Conservation (phyloP, 2,113 vertebrate genomes). For the Perognathus longimembris region DNA sequence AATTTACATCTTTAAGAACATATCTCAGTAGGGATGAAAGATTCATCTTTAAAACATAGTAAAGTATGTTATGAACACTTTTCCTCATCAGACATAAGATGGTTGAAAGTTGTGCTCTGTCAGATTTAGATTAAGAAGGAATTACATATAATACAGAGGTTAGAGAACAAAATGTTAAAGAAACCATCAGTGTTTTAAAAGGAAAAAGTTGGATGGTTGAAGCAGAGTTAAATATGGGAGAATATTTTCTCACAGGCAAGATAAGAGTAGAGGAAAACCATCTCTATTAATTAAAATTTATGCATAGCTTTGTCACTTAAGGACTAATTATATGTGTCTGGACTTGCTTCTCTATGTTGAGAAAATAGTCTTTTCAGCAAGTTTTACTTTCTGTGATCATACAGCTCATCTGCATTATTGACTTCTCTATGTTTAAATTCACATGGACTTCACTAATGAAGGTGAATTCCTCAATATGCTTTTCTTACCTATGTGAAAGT, state of each 20-base stretch:
- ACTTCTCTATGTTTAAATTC: conserved; percentile 35
- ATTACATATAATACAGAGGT: background rate
- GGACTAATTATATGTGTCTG: background rate
- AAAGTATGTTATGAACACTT: background rate
- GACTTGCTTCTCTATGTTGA: background rate
- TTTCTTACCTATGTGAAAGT: background rate
- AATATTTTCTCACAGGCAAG: background rate
- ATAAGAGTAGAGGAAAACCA: background rate
- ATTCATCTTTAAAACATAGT: background rate
- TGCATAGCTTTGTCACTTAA: background rate
- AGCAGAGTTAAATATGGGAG: background rate
- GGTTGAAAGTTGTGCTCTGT: background rate
- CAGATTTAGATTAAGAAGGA: background rate
- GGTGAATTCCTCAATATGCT: background rate
- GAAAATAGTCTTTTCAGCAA: background rate
- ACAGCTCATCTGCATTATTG: conserved; percentile 45
- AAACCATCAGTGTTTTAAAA: background rate
- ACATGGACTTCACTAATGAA: background rate
- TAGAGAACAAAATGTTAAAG: background rate
- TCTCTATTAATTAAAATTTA: background rate
- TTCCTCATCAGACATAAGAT: background rate
- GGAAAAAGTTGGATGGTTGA: background rate
- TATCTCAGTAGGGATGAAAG: background rate
- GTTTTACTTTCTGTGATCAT: conserved; percentile 32
- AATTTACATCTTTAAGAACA: accelerated